Base-by-base conservation (phyloP, 2,888 invertebrate species). In the Halictus quadricinctus region DNA sequence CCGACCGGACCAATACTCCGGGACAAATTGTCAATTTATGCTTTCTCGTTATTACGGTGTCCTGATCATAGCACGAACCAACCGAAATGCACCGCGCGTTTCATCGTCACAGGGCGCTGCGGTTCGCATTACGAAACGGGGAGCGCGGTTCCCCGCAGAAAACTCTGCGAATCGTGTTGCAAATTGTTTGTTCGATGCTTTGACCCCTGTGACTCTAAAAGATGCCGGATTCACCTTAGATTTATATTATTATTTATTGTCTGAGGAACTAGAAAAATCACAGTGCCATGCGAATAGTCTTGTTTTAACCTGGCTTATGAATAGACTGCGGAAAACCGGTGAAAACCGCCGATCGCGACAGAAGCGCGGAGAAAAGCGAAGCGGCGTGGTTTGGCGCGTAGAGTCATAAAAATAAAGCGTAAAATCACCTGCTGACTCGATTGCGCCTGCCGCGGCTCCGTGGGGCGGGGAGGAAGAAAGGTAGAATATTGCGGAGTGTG, bases 341-440 rank as follows among this genome's bases (percentile, higher is more conserved):
- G 21, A 36, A 66, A 36, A 18, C 29, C 69, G 36, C 41, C 18
- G 43, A 64, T 64, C 64, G 64, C 29, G 64, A 64, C 64, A 64
- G 64, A 29, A 6, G 29, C 29, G 6, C 64, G 21, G 10, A n/a
- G 54, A n/a, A n/a, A 10, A 64, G 29, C 29, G 29, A 13, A 7
- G 64, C 60, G 25, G 25, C 15, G 64, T 15, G 64, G 64, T 10
- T 66, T 18, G 46, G 58, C 92, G 91, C 91, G 91, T 89, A 88
- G 80, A 86, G 86, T 88, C 91, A 88, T 94, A 94, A 94, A 94
- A 94, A 91, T 93, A 90, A 92, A 92, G 90, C 92, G 93, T 93
- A 93, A 93, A 93, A 91, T 94, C 93, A 91, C 92, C 92, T 93
- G 94, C 94, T 94, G 94, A 94, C 93, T 93, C 92, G 92, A 92